A percentile compares a stretch with the other conserved stretches of the same genome.
phyloP scores from a whole-genome alignment of 2,888 invertebrate genomes.

The Nebria salina region DNA sequence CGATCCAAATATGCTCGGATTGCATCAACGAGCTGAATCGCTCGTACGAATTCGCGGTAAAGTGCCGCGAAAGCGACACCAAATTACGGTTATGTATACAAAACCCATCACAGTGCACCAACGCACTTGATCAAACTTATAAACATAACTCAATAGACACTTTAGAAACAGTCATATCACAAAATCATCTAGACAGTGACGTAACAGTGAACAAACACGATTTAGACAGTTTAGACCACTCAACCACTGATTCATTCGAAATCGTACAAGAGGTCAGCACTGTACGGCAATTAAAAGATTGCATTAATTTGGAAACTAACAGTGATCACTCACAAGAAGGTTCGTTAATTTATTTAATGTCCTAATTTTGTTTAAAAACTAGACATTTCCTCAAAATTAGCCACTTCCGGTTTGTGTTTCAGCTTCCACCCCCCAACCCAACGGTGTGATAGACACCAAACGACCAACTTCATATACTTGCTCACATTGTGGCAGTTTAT shows the following conservation, averaged over 20 bases:
- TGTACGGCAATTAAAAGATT: not conserved
- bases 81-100: slow-evolving; percentile 8
- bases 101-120: not conserved
- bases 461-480: not conserved
- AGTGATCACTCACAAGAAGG: not conserved
- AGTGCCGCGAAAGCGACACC: slow-evolving; percentile 27
- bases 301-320: not conserved
- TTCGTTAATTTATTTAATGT: not conserved
- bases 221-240: too few species aligned
- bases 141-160: too few species aligned
- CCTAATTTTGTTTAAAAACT: not conserved
- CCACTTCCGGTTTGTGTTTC: too few species aligned
- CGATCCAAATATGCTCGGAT: slow-evolving; percentile 15
- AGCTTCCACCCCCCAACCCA: not conserved
- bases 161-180: too few species aligned
- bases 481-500: not conserved
- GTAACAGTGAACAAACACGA: too few species aligned
- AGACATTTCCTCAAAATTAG: not conserved
- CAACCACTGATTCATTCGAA: not conserved
- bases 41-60: slow-evolving; percentile 29
- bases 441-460: not conserved
- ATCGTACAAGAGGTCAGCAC: not conserved
- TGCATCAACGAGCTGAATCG: slow-evolving; percentile 21
- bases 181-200: too few species aligned
- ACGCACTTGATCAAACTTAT: too few species aligned